These are phyloP conservation scores for Periphyllus acericola DNA, from an alignment of 2,888 invertebrate genomes.

Conservation along the genomic window DNA sequence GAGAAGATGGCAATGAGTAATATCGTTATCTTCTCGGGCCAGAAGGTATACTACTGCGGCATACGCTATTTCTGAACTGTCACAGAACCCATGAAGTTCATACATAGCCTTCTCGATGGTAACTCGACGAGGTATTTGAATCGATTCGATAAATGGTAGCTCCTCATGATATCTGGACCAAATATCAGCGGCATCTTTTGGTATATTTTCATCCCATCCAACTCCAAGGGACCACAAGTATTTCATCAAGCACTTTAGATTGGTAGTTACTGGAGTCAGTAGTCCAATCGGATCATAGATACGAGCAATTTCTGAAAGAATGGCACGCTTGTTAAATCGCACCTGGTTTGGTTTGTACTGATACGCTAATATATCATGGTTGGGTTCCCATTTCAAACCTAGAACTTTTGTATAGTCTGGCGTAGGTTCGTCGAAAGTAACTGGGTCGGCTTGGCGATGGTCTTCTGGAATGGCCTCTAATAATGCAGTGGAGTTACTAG, in stretches of 20 bases:
- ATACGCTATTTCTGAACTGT: background rate
- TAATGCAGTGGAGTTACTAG: too few species aligned
- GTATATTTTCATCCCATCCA: background rate
- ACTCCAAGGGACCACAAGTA: background rate
- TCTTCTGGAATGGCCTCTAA: background rate
- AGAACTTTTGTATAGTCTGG: background rate
- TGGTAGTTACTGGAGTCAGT: background rate
- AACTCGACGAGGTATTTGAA: background rate
- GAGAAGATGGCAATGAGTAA: background rate
- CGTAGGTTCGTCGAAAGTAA: background rate
- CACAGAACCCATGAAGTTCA: background rate
- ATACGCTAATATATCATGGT: background rate
- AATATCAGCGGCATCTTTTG: background rate
- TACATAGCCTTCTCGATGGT: background rate
- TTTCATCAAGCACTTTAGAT: background rate
- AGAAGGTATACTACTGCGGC: background rate
- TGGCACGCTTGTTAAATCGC: background rate
- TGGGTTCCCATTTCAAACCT: background rate
- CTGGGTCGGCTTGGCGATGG: background rate
- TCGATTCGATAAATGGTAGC: background rate
- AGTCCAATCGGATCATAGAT: background rate
- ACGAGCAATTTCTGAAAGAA: background rate
- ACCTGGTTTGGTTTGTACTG: background rate
- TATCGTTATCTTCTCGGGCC: background rate
- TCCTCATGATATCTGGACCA: background rate